Base-by-base conservation (phyloP, 2,797 vertebrate genomes). In the Sebastes diaconus region DNA sequence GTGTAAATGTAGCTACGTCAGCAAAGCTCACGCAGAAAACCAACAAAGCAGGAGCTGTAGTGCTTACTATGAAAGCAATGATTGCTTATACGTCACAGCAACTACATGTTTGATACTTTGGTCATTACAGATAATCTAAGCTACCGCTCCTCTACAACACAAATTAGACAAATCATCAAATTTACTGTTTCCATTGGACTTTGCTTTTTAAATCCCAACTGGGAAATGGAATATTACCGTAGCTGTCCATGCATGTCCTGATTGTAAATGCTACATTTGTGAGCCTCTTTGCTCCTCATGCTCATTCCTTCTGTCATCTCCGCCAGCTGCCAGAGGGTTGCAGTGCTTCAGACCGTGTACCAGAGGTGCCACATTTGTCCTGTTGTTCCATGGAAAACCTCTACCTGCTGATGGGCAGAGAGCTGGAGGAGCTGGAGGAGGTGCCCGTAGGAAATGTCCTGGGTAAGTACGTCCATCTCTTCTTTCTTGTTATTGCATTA, bases 361-460 rank as follows among this genome's bases (percentile, higher is more conserved):
- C 95, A 0, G 58, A 80, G 1, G 69, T 98, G 1, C 97, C 98
- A 58, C 97, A 99, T 80, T 92, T 99, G 95, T 88, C 95, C 2
- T 94, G 94, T 76, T 97, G 97, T 57, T 95, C 95, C 0, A 50
- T 98, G 90, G 96, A 97, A 30, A 95, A 75, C 78, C 94, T 99
- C 20, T 99, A 97, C 82, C 94, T 99, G 68, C 95, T 99, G 60
- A 99, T 99, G 98, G 98, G 99, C 36, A 93, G 97, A 72, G 98
- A 99, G 84, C 96, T 99, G 30, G 97, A 99, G 77, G 96, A 97
- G 9, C 94, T 99, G 29, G 94, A 97, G 12, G 96, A 98, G 88
- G 97, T 99, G 12, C 97, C 97, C 60, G 94, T 96, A 2, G 99
- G 99, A 83, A 99, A 99, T 8, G 96, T 99, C 66, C 93, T 99